A percentile compares a stretch with the other conserved stretches of the same genome.
Evolutionary conservation across 2,888 invertebrate genomes (phyloP).

Genomic region (Leptopilina syphax): DNA sequence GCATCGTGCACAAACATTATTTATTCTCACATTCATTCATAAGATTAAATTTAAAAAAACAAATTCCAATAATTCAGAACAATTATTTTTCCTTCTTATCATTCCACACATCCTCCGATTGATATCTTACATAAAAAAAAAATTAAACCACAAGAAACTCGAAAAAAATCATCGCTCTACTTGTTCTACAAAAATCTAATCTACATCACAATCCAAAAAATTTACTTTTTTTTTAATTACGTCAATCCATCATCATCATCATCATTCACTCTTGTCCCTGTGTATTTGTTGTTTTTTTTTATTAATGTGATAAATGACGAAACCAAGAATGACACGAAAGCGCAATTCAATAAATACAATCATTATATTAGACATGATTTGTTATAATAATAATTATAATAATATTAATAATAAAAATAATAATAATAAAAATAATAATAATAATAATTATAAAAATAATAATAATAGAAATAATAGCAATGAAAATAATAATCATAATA

Average conservation of each 20-base stretch:
- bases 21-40: constrained; percentile 49
- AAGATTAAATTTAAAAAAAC: constrained; percentile 46
- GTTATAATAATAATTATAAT: constrained; percentile 44
- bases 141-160: constrained; percentile 2
- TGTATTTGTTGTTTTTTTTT: constrained; percentile 24
- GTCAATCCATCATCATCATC: constrained; percentile 46
- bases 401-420: constrained; percentile 22
- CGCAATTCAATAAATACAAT: constrained; percentile 59
- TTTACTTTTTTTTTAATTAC: constrained; percentile 47
- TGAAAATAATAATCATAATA: constrained; percentile 44
- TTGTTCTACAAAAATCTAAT: constrained; percentile 49
- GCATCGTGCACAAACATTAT: constrained; percentile 46
- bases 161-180: constrained; percentile 45
- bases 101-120: not conserved
- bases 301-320: constrained; percentile 43
- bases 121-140: too few species aligned
- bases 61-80: constrained; percentile 42
- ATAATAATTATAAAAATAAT: constrained; percentile 22
- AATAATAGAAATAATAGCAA: not conserved
- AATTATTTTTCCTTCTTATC: constrained; percentile 22
- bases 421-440: constrained; percentile 19
- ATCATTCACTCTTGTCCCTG: constrained; percentile 21
- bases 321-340: constrained; percentile 54
- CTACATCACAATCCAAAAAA: constrained; percentile 63
- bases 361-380: constrained; percentile 65